A percentile compares a stretch with the other conserved stretches of the same genome.
Conservation (phyloP, 2,113 vertebrate genomes). For the Misgurnus anguillicaudatus region DNA sequence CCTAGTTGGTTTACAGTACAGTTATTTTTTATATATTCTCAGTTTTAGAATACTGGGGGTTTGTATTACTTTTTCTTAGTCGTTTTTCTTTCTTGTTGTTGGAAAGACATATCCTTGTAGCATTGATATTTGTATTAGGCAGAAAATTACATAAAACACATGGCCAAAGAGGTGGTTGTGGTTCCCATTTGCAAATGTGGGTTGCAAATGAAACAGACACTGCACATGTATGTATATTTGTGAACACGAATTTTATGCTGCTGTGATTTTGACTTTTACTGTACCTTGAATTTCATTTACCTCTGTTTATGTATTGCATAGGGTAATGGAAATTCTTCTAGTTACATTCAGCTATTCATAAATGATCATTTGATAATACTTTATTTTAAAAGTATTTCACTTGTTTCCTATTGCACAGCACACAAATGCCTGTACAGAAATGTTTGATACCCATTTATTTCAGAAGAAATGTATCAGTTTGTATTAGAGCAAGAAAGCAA, state of each 20-base stretch:
- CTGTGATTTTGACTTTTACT: not conserved
- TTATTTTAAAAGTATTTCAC: slow-evolving; percentile 39
- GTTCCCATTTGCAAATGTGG: not conserved
- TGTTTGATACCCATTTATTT: not conserved
- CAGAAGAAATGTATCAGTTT: not conserved
- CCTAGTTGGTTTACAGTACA: not conserved
- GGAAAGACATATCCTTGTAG: slow-evolving; percentile 27
- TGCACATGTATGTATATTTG: not conserved
- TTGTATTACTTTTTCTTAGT: slow-evolving; percentile 47
- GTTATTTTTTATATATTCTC: slow-evolving; percentile 25
- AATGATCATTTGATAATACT: not conserved
- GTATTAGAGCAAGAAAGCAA: not conserved
- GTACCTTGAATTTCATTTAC: not conserved
- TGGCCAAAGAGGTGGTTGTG: not conserved
- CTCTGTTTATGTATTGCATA: not conserved
- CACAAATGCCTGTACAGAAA: slow-evolving; percentile 25
- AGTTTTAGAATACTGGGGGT: slow-evolving; percentile 51
- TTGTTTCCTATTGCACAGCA: not conserved
- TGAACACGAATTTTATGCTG: not conserved
- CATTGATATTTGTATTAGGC: not conserved
- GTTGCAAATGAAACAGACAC: not conserved
- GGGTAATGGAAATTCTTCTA: not conserved
- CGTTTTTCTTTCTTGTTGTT: slow-evolving; percentile 42
- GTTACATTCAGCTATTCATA: not conserved
- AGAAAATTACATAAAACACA: not conserved